Percentiles rank a stretch among this genome's conserved stretches.
Evolutionary conservation across 2,113 vertebrate species (phyloP).

Genomic region (Prietella phreatophila): DNA sequence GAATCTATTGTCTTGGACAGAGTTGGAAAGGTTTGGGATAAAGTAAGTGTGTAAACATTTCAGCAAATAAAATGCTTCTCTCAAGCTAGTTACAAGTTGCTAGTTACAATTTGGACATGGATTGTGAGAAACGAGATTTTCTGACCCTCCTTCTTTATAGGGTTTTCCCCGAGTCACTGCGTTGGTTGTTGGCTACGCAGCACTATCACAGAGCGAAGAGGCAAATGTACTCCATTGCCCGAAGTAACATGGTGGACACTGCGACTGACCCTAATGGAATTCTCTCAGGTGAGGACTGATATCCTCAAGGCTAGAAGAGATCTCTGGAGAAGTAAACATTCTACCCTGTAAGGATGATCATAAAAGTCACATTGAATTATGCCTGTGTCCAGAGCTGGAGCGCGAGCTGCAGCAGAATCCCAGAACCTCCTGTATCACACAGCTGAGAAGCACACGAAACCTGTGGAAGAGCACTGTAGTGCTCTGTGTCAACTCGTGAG

Average conservation of each 20-base stretch:
- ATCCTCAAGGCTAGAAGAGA: neutral
- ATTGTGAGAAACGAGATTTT: neutral
- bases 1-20: neutral
- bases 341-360: neutral
- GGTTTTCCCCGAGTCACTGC: conserved; percentile 93
- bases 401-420: conserved; percentile 85
- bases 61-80: neutral
- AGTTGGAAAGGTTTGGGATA: neutral
- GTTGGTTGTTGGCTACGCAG: conserved; percentile 95
- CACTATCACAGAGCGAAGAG: conserved; percentile 87
- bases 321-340: neutral
- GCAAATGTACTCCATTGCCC: conserved; percentile 83
- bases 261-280: conserved; percentile 83
- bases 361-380: neutral
- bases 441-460: conserved; percentile 92
- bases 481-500: conserved; percentile 98
- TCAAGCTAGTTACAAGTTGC: too few species aligned
- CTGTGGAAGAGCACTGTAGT: conserved; percentile 99
- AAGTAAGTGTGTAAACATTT: neutral
- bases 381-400: conserved; percentile 82
- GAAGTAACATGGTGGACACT: conserved; percentile 80
- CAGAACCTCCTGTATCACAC: conserved; percentile 88
- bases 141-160: conserved; percentile 63
- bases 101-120: neutral
- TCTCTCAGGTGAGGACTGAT: conserved; percentile 76